Evolutionary conservation across 2,888 invertebrate species (phyloP).

Genomic region (Aproaerema taeniolella): DNA sequence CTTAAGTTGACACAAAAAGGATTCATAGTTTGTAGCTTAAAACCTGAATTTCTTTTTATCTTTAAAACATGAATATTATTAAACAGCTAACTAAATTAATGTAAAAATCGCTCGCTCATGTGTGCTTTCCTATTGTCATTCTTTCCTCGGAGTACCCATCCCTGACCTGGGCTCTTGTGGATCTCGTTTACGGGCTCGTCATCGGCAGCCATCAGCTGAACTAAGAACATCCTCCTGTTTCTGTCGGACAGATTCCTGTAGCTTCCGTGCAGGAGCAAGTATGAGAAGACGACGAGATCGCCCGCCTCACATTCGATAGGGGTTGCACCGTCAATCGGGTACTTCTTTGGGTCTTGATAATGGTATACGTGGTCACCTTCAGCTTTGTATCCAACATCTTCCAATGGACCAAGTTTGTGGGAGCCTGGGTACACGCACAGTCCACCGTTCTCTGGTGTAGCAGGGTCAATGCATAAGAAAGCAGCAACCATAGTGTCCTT

Average conservation of each 20-base stretch:
- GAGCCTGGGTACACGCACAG: constrained; percentile 72
- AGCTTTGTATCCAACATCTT: constrained; percentile 50
- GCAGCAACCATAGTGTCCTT: constrained; percentile 71
- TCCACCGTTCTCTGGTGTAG: constrained; percentile 69
- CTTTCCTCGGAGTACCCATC: constrained; percentile 61
- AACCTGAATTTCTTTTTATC: no score
- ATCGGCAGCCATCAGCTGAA: constrained; percentile 65
- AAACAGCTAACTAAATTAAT: no score
- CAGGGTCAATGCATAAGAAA: constrained; percentile 67
- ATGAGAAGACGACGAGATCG: constrained; percentile 70
- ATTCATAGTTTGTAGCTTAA: no score
- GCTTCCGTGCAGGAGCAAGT: constrained; percentile 70
- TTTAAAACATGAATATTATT: no score
- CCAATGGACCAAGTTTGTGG: constrained; percentile 66
- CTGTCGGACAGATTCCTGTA: constrained; percentile 57
- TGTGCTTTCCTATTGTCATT: constrained; percentile 39
- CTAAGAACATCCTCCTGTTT: constrained; percentile 65
- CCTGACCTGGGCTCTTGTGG: constrained; percentile 57
- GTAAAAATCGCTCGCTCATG: constrained; percentile 19
- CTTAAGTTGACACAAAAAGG: no score
- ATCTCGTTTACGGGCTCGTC: constrained; percentile 58
- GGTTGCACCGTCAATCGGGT: constrained; percentile 56
- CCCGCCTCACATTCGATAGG: constrained; percentile 62
- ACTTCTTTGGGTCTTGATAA: constrained; percentile 55
- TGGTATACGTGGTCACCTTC: constrained; percentile 32